Conservation (phyloP, 2,888 invertebrate species). For the Ophioninae sp. region DNA sequence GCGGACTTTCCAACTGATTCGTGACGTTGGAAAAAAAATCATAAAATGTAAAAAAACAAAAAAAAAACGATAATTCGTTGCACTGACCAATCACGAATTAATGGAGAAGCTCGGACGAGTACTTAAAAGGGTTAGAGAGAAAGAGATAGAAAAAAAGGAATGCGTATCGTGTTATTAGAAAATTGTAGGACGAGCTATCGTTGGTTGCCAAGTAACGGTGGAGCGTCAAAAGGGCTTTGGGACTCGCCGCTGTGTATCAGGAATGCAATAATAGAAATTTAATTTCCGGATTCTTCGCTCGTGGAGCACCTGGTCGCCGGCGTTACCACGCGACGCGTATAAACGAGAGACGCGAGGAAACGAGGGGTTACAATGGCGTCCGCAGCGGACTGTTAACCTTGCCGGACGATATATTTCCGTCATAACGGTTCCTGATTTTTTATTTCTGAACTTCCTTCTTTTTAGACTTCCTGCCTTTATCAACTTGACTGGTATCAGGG, state of each 20-base stretch:
- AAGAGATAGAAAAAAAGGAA: not conserved
- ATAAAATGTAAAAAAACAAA: too few species aligned
- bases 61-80: too few species aligned
- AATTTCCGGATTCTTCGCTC: conserved; percentile 59
- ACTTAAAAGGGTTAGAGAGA: not conserved
- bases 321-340: not conserved
- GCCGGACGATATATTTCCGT: conserved; percentile 44
- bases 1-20: too few species aligned
- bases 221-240: conserved; percentile 24
- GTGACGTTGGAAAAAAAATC: too few species aligned
- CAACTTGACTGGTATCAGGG: conserved; percentile 17
- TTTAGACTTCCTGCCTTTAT: conserved; percentile 1
- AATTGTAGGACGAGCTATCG: conserved; percentile 11
- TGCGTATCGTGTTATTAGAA: not conserved
- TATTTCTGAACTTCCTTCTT: not conserved
- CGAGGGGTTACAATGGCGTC: conserved; percentile 3
- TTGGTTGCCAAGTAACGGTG: conserved; percentile 41
- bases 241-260: conserved; percentile 36
- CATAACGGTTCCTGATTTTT: conserved; percentile 41
- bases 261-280: conserved; percentile 60
- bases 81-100: too few species aligned
- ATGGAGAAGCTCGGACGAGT: not conserved
- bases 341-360: conserved; percentile 36
- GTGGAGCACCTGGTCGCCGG: conserved; percentile 40
- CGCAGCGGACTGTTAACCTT: conserved; percentile 24